A percentile compares a stretch with the other conserved stretches of the same genome.
phyloP scores from a whole-genome alignment of 2,113 vertebrate species.

The Pelodiscus sinensis region DNA sequence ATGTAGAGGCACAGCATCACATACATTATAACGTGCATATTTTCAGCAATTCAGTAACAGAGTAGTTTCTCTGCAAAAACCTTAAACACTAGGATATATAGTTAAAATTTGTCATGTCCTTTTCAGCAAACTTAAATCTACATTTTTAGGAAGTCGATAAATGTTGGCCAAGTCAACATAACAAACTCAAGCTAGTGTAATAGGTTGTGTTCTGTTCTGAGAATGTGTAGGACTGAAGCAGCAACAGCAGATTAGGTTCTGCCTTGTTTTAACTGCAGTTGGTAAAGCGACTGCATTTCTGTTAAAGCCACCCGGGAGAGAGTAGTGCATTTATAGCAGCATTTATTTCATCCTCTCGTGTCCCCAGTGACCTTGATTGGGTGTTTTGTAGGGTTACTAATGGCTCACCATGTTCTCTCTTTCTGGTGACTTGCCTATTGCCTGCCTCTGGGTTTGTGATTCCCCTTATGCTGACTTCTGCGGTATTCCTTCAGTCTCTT shows the following conservation, averaged over 20 bases:
- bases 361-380: slow-evolving; percentile 77
- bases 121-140: background rate
- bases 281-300: background rate
- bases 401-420: slow-evolving; percentile 57
- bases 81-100: background rate
- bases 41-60: slow-evolving; percentile 21
- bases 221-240: background rate
- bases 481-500: slow-evolving; percentile 82
- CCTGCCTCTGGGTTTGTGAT: slow-evolving; percentile 79
- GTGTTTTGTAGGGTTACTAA: slow-evolving; percentile 54
- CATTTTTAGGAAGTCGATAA: slow-evolving; percentile 5
- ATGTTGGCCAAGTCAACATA: background rate
- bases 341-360: slow-evolving; percentile 22
- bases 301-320: background rate
- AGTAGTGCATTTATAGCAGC: background rate
- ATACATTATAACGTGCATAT: background rate
- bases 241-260: background rate
- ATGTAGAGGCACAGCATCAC: no score
- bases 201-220: background rate
- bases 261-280: background rate
- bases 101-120: background rate
- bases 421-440: slow-evolving; percentile 81
- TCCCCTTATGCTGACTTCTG: slow-evolving; percentile 84
- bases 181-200: background rate
- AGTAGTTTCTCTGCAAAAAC: slow-evolving; percentile 15